Evolutionary conservation across 1,140 invertebrate genomes (phyloP).

Genomic region (Muscidifurax raptorellus): DNA sequence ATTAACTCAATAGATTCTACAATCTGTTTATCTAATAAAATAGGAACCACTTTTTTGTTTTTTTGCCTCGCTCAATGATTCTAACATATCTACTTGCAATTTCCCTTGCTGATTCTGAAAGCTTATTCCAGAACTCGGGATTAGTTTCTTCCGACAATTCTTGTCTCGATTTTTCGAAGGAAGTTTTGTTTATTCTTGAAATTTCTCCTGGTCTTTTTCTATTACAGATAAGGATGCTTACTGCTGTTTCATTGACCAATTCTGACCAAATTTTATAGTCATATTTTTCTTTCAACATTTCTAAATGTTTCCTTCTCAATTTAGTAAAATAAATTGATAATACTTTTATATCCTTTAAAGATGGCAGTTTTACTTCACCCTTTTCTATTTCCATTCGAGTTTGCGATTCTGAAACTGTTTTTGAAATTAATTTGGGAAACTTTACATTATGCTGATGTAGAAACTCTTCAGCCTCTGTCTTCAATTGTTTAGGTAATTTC

Average conservation of each 20-base stretch:
- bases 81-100: neutral
- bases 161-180: neutral
- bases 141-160: neutral
- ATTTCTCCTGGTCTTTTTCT: slow-evolving; percentile 10
- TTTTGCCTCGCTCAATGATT: neutral
- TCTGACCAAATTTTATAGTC: neutral
- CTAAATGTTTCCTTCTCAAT: neutral
- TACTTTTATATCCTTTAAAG: neutral
- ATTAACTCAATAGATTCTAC: slow-evolving; percentile 25
- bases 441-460: neutral
- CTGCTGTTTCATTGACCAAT: neutral
- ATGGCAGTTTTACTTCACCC: neutral
- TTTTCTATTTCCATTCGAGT: neutral
- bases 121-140: neutral
- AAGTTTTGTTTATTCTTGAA: neutral
- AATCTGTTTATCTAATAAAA: slow-evolving; percentile 4
- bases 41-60: neutral
- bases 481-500: neutral
- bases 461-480: neutral
- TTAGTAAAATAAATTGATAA: neutral
- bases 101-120: neutral
- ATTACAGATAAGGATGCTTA: neutral
- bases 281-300: neutral
- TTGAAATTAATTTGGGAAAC: neutral
- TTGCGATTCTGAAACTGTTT: slow-evolving; percentile 3